Evolutionary conservation across 2,888 invertebrate genomes (phyloP).

Genomic region (Cerceris ruficornis): DNA sequence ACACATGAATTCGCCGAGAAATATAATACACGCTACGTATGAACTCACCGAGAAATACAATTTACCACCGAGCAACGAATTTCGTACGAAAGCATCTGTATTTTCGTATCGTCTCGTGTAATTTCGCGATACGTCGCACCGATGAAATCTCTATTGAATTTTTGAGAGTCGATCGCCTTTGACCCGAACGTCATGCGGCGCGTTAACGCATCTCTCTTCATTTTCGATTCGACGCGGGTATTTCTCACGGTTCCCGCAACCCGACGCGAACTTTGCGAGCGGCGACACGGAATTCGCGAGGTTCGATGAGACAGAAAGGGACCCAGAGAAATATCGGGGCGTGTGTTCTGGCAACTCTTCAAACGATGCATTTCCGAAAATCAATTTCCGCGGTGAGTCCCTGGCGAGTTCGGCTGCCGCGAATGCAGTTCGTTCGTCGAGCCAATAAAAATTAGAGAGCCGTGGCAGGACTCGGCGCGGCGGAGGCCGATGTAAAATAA

Average conservation of each 20-base stretch:
- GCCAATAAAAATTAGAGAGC: conserved; percentile 53
- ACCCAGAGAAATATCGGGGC: conserved; percentile 43
- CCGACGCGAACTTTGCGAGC: background rate
- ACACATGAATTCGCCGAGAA: too few relatives aligned
- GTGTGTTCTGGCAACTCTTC: conserved; percentile 66
- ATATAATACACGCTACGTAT: too few relatives aligned
- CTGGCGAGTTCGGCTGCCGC: conserved; percentile 51
- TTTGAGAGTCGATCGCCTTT: too few relatives aligned
- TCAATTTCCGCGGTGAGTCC: conserved; percentile 60
- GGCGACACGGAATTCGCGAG: conserved; percentile 16
- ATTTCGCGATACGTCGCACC: too few relatives aligned
- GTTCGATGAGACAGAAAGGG: background rate
- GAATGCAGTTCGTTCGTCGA: conserved; percentile 31
- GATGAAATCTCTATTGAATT: too few relatives aligned
- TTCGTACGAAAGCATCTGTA: too few relatives aligned
- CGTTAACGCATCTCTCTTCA: background rate
- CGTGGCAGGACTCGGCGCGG: conserved; percentile 24
- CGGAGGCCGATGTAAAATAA: conserved; percentile 10
- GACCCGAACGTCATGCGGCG: background rate
- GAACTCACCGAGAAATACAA: too few relatives aligned
- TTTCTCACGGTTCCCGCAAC: background rate
- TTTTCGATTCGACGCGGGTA: background rate
- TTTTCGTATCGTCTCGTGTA: too few relatives aligned
- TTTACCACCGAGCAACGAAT: too few relatives aligned
- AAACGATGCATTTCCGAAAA: conserved; percentile 69